Percentiles rank a stretch among this genome's conserved stretches.
phyloP scores from a whole-genome alignment of 2,797 vertebrate genomes.

The Aplochiton taeniatus region DNA sequence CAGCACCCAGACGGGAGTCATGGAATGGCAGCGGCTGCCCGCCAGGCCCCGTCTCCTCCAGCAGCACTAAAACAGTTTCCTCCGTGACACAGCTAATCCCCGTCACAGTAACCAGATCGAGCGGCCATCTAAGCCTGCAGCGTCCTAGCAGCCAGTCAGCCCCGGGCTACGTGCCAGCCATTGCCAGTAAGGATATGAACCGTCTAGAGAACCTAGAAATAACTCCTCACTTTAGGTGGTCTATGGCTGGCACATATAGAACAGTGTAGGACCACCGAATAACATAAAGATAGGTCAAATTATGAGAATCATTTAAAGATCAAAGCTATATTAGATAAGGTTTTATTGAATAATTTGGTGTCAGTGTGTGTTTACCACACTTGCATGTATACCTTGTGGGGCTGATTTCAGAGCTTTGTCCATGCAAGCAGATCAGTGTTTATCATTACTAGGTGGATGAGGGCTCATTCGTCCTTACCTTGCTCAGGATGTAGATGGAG shows the following conservation, averaged over 20 bases:
- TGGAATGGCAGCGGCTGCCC: conserved; percentile 72
- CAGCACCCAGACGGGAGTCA: conserved; percentile 68
- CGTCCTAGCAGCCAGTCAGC: conserved; percentile 48
- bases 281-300: conserved; percentile 27
- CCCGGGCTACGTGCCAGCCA: conserved; percentile 53
- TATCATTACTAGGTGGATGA: not conserved
- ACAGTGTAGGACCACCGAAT: conserved; percentile 31
- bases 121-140: conserved; percentile 48
- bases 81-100: conserved; percentile 77
- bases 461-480: conserved; percentile 75
- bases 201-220: conserved; percentile 47
- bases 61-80: conserved; percentile 76
- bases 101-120: conserved; percentile 59
- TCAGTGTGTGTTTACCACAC: too few species aligned
- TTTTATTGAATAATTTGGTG: too few species aligned
- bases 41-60: conserved; percentile 58
- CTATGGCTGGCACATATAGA: conserved; percentile 28
- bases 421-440: not conserved
- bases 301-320: conserved; percentile 14
- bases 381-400: too few species aligned
- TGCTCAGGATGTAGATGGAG: conserved; percentile 94
- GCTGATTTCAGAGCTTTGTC: too few species aligned
- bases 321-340: too few species aligned
- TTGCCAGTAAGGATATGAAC: conserved; percentile 65
- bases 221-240: conserved; percentile 58